Percentiles rank a stretch among this genome's conserved stretches.
Conservation (phyloP, 2,113 vertebrate species). For the Microcebus tavaratra region DNA sequence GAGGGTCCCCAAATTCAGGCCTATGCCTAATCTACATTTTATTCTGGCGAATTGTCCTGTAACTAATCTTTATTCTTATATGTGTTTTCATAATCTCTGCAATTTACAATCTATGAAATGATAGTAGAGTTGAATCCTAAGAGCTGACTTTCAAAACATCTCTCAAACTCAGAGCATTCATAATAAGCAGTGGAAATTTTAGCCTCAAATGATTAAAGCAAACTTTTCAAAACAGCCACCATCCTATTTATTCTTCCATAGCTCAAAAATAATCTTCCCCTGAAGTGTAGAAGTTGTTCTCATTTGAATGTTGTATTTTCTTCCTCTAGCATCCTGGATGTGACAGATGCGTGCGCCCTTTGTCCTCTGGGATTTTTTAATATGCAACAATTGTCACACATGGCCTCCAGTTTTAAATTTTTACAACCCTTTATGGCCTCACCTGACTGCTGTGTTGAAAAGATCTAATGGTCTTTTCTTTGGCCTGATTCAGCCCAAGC, state of each 20-base stretch:
- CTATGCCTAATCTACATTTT: constrained; percentile 14
- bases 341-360: constrained; percentile 49
- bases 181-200: constrained; percentile 27
- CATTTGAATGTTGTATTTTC: constrained; percentile 51
- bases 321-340: constrained; percentile 5
- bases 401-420: constrained; percentile 20
- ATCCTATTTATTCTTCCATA: constrained; percentile 13
- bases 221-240: constrained; percentile 29
- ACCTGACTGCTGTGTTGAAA: constrained; percentile 26
- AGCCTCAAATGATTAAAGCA: constrained; percentile 47
- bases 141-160: constrained; percentile 30
- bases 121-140: background rate
- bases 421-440: background rate
- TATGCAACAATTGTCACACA: background rate
- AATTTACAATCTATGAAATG: background rate
- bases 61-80: background rate
- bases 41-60: background rate
- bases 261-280: constrained; percentile 18
- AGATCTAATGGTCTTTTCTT: constrained; percentile 30
- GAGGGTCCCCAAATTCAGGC: background rate
- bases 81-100: background rate
- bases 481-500: constrained; percentile 13
- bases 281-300: constrained; percentile 35
- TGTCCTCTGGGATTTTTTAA: constrained; percentile 44
- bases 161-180: constrained; percentile 4